Evolutionary conservation across 2,888 invertebrate genomes (phyloP).

Genomic region (Ellobium chinense): DNA sequence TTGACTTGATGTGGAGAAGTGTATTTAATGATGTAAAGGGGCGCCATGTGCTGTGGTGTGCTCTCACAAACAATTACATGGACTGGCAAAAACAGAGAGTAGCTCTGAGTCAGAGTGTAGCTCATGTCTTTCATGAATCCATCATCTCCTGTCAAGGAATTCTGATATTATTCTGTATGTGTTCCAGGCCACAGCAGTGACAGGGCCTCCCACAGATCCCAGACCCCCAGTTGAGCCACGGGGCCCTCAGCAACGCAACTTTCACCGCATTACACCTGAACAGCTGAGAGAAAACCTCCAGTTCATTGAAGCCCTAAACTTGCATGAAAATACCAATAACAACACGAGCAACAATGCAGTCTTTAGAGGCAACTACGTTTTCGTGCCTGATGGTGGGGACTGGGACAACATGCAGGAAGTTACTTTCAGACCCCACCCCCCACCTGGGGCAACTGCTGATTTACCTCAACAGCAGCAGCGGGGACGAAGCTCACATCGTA

Average conservation of each 20-base stretch:
- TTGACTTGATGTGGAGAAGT: too few relatives aligned
- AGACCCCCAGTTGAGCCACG: not conserved
- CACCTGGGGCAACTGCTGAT: not conserved
- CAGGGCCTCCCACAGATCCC: not conserved
- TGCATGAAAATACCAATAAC: not conserved
- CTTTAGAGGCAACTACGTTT: not conserved
- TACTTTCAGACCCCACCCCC: not conserved
- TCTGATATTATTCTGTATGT: constrained; percentile 29
- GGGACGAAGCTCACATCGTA: not conserved
- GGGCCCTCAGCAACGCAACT: not conserved
- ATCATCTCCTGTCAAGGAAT: too few relatives aligned
- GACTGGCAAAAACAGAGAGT: too few relatives aligned
- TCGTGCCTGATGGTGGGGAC: constrained; percentile 7
- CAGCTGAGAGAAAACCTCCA: not conserved
- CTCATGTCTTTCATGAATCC: too few relatives aligned
- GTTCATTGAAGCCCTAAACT: not conserved
- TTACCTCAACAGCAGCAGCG: not conserved
- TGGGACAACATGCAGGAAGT: constrained; percentile 12
- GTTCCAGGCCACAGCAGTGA: constrained; percentile 8
- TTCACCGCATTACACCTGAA: not conserved
- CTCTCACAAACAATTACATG: too few relatives aligned
- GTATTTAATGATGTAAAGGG: too few relatives aligned
- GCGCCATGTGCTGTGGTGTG: too few relatives aligned
- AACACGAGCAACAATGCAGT: not conserved
- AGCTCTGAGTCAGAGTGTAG: too few relatives aligned